These are phyloP conservation scores for Caenorhabditis zanzibari DNA, from an alignment of 2,888 invertebrate genomes.

Conservation along the genomic window DNA sequence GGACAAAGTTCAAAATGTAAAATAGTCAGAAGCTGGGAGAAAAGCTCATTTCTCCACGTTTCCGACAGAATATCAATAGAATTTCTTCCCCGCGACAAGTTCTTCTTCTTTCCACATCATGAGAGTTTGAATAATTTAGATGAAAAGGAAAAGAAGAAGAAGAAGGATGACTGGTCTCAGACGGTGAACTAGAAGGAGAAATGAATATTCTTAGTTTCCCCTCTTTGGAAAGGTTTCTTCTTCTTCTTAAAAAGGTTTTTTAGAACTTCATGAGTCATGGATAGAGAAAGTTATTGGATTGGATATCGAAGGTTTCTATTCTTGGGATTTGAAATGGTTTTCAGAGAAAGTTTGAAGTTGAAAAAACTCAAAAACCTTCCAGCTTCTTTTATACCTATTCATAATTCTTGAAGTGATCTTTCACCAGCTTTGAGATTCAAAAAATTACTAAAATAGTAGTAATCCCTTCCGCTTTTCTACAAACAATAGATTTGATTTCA, in stretches of 20 bases:
- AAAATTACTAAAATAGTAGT: too few species aligned
- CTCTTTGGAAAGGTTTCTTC: slow-evolving; percentile 20
- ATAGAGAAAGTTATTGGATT: background rate
- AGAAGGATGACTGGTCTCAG: slow-evolving; percentile 41
- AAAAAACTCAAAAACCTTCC: too few species aligned
- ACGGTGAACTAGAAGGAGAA: background rate
- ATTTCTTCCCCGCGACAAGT: slow-evolving; percentile 13
- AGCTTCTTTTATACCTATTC: too few species aligned
- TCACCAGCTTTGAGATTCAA: too few species aligned
- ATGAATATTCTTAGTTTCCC: slow-evolving; percentile 8
- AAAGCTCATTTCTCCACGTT: background rate
- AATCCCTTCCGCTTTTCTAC: too few species aligned
- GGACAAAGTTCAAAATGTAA: slow-evolving; percentile 37
- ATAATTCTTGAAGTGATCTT: too few species aligned
- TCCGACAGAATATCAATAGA: slow-evolving; percentile 40
- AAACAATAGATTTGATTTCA: too few species aligned
- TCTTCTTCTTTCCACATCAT: slow-evolving; percentile 35
- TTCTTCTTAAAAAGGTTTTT: background rate
- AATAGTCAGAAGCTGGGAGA: background rate
- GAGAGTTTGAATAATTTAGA: slow-evolving; percentile 56
- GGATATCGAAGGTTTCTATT: too few species aligned
- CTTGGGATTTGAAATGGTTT: too few species aligned
- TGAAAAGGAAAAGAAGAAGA: slow-evolving; percentile 1
- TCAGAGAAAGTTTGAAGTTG: too few species aligned
- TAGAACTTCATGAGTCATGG: slow-evolving; percentile 1